A percentile compares a stretch with the other conserved stretches of the same genome.
Conservation (phyloP, 30 jellyfish, hydroid and myxozoan species). For the Turritopsis dohrnii region DNA sequence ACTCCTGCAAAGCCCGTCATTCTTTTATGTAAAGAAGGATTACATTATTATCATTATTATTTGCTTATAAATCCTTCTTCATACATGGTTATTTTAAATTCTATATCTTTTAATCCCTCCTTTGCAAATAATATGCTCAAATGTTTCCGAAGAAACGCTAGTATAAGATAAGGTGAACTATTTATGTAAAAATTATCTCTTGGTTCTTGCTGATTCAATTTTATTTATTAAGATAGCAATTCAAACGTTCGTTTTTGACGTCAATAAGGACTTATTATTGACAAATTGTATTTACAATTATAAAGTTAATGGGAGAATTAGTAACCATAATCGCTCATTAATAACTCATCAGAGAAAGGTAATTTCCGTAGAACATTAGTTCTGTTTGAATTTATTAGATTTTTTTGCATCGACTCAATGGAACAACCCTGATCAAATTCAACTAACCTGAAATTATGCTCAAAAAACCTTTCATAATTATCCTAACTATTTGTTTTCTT, state of each 20-base stretch:
- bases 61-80: neutral
- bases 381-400: neutral
- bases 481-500: neutral
- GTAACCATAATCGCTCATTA: neutral
- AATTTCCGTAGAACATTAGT: neutral
- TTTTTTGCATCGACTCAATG: too few relatives aligned
- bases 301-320: neutral
- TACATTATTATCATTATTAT: too few relatives aligned
- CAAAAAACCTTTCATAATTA: neutral
- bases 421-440: too few relatives aligned
- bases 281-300: neutral
- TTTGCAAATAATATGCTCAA: neutral
- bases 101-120: neutral
- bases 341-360: neutral
- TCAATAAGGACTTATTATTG: neutral
- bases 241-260: neutral
- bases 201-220: neutral
- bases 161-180: neutral
- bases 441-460: neutral
- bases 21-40: neutral
- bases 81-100: neutral
- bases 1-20: too few relatives aligned
- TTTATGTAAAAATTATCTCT: neutral
- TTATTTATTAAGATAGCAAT: neutral
- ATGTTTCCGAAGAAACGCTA: neutral